phyloP scores from a whole-genome alignment of 2,888 invertebrate genomes.

The Asteroscopus sphinx region DNA sequence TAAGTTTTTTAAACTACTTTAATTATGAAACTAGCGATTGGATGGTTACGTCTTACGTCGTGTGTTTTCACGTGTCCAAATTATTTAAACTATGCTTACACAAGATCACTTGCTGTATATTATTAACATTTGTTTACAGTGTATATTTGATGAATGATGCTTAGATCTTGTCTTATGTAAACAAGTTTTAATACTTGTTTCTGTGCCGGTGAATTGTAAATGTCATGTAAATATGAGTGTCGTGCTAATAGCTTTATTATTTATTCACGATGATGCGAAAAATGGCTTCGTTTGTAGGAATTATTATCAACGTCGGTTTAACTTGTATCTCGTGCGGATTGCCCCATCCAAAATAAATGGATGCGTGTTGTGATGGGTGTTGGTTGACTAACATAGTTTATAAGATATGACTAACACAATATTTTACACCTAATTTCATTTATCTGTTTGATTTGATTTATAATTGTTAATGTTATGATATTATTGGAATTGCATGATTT shows the following conservation, averaged over 20 bases:
- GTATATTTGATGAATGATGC: slow-evolving; percentile 40
- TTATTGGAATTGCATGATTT: too few relatives aligned
- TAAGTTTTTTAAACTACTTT: slow-evolving; percentile 23
- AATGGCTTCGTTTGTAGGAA: slow-evolving; percentile 28
- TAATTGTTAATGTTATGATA: too few relatives aligned
- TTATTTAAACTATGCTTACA: slow-evolving; percentile 46
- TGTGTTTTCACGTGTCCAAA: slow-evolving; percentile 37
- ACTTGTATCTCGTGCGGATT: too few relatives aligned
- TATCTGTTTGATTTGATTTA: too few relatives aligned
- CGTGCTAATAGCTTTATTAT: slow-evolving; percentile 35
- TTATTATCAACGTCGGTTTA: slow-evolving; percentile 18
- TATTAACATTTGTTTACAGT: slow-evolving; percentile 44
- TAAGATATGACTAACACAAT: too few relatives aligned
- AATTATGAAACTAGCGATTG: slow-evolving; percentile 20
- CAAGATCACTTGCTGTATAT: slow-evolving; percentile 17
- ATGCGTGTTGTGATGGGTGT: too few relatives aligned
- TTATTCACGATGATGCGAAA: slow-evolving; percentile 35
- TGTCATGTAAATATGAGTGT: slow-evolving; percentile 27
- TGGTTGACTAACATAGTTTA: too few relatives aligned
- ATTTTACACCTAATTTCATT: too few relatives aligned
- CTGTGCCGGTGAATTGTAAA: slow-evolving; percentile 20
- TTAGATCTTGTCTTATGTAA: slow-evolving; percentile 38
- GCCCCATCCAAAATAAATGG: too few relatives aligned
- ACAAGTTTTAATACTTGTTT: slow-evolving; percentile 42
- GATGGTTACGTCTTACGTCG: slow-evolving; percentile 9